Evolutionary conservation across 2,888 invertebrate genomes (phyloP).

Genomic region (Papilio gigon): DNA sequence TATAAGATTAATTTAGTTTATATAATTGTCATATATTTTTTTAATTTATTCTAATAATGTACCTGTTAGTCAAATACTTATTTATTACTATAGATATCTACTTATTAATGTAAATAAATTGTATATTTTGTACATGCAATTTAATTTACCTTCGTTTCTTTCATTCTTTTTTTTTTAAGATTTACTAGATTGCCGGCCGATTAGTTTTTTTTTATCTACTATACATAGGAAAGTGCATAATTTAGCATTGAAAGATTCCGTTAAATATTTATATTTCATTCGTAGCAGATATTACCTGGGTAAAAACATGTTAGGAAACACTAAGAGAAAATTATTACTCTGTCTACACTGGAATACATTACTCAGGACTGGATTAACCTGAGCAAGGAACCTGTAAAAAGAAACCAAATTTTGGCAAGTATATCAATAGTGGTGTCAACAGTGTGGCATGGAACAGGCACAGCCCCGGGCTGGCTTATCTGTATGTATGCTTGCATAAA

Average conservation of each 20-base stretch:
- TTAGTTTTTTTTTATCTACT: neutral
- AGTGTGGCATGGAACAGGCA: too few species aligned
- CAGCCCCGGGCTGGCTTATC: too few species aligned
- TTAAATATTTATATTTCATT: neutral
- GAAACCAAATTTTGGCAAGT: too few species aligned
- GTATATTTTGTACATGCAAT: constrained; percentile 14
- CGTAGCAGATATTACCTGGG: neutral
- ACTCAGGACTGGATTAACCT: too few species aligned
- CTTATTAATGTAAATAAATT: constrained; percentile 22
- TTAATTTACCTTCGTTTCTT: neutral
- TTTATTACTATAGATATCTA: neutral
- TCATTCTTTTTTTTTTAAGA: neutral
- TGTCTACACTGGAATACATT: too few species aligned
- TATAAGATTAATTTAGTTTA: neutral
- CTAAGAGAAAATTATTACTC: neutral
- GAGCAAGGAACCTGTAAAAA: too few species aligned
- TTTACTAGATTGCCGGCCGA: neutral
- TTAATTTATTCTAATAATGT: constrained; percentile 10
- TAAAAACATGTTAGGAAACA: neutral
- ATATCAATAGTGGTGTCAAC: too few species aligned
- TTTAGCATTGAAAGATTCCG: constrained; percentile 1
- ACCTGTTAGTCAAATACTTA: constrained; percentile 29
- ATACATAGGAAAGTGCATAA: constrained; percentile 9
- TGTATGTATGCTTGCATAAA: too few species aligned
- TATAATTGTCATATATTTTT: neutral